Percentiles rank a stretch among this genome's conserved stretches.
Evolutionary conservation across 2,797 vertebrate genomes (phyloP).

Genomic region (Phrynocephalus guinanensis): DNA sequence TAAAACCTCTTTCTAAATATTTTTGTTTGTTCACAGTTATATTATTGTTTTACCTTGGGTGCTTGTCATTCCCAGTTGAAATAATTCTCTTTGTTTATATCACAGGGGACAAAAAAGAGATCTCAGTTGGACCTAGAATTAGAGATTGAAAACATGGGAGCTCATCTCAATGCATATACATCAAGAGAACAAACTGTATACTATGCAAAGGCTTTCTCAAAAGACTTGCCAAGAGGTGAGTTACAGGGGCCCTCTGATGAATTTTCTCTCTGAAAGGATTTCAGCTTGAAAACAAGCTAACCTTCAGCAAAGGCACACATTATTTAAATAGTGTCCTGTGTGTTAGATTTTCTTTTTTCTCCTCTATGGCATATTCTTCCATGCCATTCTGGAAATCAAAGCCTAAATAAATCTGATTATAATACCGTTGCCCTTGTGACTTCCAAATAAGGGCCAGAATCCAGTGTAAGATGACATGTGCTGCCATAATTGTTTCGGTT

Average conservation of each 20-base stretch:
- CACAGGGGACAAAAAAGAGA: conserved; percentile 94
- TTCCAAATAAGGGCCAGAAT: neutral
- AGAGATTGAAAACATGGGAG: conserved; percentile 99
- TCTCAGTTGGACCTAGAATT: conserved; percentile 96
- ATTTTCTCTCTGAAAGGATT: neutral
- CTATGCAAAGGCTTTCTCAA: conserved; percentile 97
- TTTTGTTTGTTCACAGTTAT: neutral
- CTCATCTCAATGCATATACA: conserved; percentile 96
- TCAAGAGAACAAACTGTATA: conserved; percentile 98
- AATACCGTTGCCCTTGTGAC: neutral
- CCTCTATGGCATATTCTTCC: neutral
- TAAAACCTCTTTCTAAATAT: no score
- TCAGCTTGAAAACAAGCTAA: neutral
- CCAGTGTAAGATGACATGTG: no score
- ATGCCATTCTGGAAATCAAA: neutral
- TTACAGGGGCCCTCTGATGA: conserved; percentile 21
- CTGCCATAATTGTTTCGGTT: no score
- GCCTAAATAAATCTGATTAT: neutral
- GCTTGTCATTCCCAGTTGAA: neutral
- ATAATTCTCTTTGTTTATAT: conserved; percentile 51
- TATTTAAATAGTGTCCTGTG: neutral
- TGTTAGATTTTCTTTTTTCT: neutral
- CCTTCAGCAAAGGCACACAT: neutral
- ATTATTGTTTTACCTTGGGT: neutral
- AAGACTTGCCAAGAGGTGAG: conserved; percentile 91